phyloP scores from a whole-genome alignment of 2,797 vertebrate genomes.

The Gymnoscopelus microlampas region DNA sequence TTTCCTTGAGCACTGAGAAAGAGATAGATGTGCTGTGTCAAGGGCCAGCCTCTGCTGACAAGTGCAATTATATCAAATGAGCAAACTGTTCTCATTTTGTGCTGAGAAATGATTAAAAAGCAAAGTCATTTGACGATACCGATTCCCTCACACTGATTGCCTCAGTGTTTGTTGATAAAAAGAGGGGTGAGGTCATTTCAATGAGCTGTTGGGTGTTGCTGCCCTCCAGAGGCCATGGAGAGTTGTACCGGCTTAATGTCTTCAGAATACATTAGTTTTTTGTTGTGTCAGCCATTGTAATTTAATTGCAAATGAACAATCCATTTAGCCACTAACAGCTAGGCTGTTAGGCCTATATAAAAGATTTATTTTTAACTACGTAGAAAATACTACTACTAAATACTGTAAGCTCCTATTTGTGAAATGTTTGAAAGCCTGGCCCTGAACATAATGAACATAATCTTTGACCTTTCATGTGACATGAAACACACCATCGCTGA shows the following conservation, averaged over 20 bases:
- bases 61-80: constrained; percentile 40
- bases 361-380: constrained; percentile 5
- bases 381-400: too few species aligned
- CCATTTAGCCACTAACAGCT: neutral
- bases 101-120: constrained; percentile 27
- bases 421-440: too few species aligned
- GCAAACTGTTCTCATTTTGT: constrained; percentile 17
- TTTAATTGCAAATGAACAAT: neutral
- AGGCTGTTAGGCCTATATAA: neutral
- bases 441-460: too few species aligned
- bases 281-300: neutral
- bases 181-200: constrained; percentile 28
- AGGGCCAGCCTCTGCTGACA: constrained; percentile 22
- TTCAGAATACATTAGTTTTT: neutral
- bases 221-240: constrained; percentile 69
- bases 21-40: constrained; percentile 22
- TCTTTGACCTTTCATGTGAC: neutral
- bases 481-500: neutral
- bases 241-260: constrained; percentile 5
- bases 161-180: constrained; percentile 24
- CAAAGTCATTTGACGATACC: constrained; percentile 32
- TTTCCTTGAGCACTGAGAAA: constrained; percentile 16
- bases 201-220: constrained; percentile 63
- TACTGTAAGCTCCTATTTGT: too few species aligned
- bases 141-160: constrained; percentile 30